phyloP scores from a whole-genome alignment of 2,888 invertebrate species.

The Synergus laeviventris region DNA sequence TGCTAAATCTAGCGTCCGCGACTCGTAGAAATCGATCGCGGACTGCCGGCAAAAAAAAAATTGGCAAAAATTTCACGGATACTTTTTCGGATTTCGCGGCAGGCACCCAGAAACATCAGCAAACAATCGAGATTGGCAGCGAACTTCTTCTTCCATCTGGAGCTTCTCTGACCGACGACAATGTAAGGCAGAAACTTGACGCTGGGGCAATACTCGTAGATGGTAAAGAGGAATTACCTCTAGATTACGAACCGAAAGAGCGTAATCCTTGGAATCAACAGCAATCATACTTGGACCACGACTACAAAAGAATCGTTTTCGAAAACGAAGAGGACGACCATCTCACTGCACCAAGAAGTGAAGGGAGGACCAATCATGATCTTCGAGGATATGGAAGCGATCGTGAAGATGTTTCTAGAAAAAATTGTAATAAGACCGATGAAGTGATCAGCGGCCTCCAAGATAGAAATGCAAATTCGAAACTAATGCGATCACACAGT shows the following conservation, averaged over 20 bases:
- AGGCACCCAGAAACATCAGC: conserved; percentile 52
- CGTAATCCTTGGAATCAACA: conserved; percentile 54
- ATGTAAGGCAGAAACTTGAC: conserved; percentile 77
- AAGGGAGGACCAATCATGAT: conserved; percentile 1
- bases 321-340: conserved; percentile 62
- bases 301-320: conserved; percentile 59
- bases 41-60: background rate
- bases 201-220: conserved; percentile 77
- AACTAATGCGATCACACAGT: conserved; percentile 54
- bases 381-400: conserved; percentile 29
- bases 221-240: conserved; percentile 85
- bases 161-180: conserved; percentile 70
- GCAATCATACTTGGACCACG: conserved; percentile 31
- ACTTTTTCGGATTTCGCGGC: conserved; percentile 55
- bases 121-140: conserved; percentile 73
- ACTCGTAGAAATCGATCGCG: background rate
- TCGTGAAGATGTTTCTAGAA: conserved; percentile 3
- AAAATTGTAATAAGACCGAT: conserved; percentile 43
- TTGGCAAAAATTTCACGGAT: conserved; percentile 17
- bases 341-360: conserved; percentile 9
- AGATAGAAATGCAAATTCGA: conserved; percentile 51
- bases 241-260: conserved; percentile 72
- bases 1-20: background rate
- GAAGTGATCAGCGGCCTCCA: conserved; percentile 44
- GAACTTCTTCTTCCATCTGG: conserved; percentile 72